Evolutionary conservation across 2,888 invertebrate genomes (phyloP).

Genomic region (Chirona hameri): DNA sequence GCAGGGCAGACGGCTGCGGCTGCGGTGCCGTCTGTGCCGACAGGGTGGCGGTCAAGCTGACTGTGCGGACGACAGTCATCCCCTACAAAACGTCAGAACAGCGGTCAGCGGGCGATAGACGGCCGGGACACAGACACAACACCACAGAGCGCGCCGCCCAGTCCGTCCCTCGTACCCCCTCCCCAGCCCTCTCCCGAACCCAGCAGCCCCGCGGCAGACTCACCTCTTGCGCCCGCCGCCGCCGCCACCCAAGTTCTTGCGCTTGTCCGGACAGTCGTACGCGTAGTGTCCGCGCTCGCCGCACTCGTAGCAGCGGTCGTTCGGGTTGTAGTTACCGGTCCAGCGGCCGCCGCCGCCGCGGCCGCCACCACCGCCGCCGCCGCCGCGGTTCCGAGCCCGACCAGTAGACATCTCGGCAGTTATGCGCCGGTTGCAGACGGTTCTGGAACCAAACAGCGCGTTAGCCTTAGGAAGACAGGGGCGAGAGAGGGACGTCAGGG

Average conservation of each 20-base stretch:
- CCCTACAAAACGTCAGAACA: slow-evolving; percentile 13
- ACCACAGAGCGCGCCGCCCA: too few relatives aligned
- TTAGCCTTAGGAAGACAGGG: neutral
- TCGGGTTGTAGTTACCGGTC: slow-evolving; percentile 73
- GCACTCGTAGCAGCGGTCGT: slow-evolving; percentile 91
- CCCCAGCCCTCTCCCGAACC: too few relatives aligned
- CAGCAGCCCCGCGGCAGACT: neutral
- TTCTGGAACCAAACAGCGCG: slow-evolving; percentile 42
- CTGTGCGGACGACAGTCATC: neutral
- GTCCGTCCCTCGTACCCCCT: too few relatives aligned
- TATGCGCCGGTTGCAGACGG: slow-evolving; percentile 77
- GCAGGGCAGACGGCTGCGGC: neutral
- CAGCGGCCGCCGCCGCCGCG: slow-evolving; percentile 44
- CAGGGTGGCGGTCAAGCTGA: neutral
- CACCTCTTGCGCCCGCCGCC: neutral
- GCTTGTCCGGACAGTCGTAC: slow-evolving; percentile 63
- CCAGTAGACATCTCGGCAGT: slow-evolving; percentile 91
- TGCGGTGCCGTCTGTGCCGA: neutral
- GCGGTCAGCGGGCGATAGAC: neutral
- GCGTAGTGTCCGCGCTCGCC: slow-evolving; percentile 92
- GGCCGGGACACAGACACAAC: neutral
- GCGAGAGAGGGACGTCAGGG: neutral
- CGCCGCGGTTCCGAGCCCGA: slow-evolving; percentile 60
- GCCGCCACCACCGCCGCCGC: slow-evolving; percentile 83
- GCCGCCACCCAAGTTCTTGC: neutral